Conservation (phyloP, 2,113 vertebrate genomes). For the Elgaria multicarinata region DNA sequence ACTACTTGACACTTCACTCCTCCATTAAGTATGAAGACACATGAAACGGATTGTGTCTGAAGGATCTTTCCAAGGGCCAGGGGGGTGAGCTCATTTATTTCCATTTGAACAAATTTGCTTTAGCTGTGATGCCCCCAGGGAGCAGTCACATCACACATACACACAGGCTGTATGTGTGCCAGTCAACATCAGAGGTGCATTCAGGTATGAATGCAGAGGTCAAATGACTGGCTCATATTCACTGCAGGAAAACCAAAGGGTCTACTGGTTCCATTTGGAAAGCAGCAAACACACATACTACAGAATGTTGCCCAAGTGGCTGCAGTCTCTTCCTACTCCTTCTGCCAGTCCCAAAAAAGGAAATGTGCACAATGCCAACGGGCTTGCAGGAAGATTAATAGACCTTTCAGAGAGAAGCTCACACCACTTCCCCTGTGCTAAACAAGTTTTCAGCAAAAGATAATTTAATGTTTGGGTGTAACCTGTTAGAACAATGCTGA, state of each 20-base stretch:
- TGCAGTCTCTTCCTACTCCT: constrained; percentile 37
- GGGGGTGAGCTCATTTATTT: constrained; percentile 27
- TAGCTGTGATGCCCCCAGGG: constrained; percentile 58
- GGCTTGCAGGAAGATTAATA: constrained; percentile 62
- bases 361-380: constrained; percentile 56
- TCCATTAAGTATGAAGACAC: constrained; percentile 80
- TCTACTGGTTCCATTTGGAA: accelerated
- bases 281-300: background rate
- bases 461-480: constrained; percentile 57
- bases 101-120: constrained; percentile 76
- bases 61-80: constrained; percentile 14
- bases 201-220: constrained; percentile 58
- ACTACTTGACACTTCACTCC: constrained; percentile 59
- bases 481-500: constrained; percentile 47
- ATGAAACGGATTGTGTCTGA: constrained; percentile 84
- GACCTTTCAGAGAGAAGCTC: constrained; percentile 47
- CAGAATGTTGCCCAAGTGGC: constrained; percentile 23
- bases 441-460: constrained; percentile 48
- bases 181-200: constrained; percentile 29
- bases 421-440: constrained; percentile 43
- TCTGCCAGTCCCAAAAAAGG: constrained; percentile 27
- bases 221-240: constrained; percentile 23
- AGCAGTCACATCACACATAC: constrained; percentile 59
- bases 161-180: constrained; percentile 56
- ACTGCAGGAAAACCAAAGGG: accelerated